A percentile compares a stretch with the other conserved stretches of the same genome.
phyloP scores from a whole-genome alignment of 2,888 invertebrate species.

The Amaurobius ferox region DNA sequence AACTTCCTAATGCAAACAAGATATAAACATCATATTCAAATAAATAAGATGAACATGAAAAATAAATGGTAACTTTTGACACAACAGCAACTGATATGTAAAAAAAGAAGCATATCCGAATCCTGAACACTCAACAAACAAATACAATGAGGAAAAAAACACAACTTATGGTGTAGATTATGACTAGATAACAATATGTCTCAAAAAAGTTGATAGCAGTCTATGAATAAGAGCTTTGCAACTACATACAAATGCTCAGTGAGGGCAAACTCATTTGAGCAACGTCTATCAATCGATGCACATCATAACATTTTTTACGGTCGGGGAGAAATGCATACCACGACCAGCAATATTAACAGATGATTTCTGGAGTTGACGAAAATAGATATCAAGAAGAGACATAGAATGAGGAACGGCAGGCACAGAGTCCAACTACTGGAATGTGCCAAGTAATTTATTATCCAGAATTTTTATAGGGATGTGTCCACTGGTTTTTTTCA shows the following conservation, averaged over 20 bases:
- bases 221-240: conserved; percentile 68
- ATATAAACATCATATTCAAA: conserved; percentile 18
- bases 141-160: conserved; percentile 4
- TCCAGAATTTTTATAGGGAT: conserved; percentile 49
- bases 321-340: conserved; percentile 35
- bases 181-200: conserved; percentile 70
- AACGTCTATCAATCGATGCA: conserved; percentile 68
- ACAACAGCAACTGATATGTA: conserved; percentile 20
- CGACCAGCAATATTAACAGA: conserved; percentile 63
- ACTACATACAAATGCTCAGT: conserved; percentile 70
- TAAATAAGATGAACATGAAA: background rate
- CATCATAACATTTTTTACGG: conserved; percentile 48
- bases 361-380: conserved; percentile 66
- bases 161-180: conserved; percentile 38
- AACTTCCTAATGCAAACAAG: background rate
- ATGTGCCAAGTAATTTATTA: conserved; percentile 54
- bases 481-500: conserved; percentile 58
- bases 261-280: conserved; percentile 70
- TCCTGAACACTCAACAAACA: conserved; percentile 1
- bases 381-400: conserved; percentile 71
- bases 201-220: conserved; percentile 67
- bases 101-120: background rate
- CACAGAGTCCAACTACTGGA: conserved; percentile 56
- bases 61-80: conserved; percentile 7
- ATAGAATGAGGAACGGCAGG: conserved; percentile 67